Evolutionary conservation across 2,888 invertebrate species (phyloP).

Genomic region (Latrodectus hesperus): DNA sequence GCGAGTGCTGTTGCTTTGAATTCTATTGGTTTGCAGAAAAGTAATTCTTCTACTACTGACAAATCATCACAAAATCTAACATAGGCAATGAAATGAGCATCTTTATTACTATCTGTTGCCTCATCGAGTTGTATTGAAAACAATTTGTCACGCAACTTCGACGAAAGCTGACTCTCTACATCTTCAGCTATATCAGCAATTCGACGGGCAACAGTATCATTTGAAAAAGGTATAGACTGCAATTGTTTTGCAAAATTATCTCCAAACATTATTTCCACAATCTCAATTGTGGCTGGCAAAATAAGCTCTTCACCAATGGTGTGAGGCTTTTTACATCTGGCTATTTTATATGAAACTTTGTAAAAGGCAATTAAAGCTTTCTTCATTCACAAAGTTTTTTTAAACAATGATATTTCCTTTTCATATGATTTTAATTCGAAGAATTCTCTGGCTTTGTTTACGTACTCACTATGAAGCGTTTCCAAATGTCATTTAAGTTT

Average conservation of each 20-base stretch:
- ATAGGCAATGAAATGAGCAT: too few relatives aligned
- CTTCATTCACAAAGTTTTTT: conserved; percentile 5
- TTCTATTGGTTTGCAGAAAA: too few relatives aligned
- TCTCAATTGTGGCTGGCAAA: conserved; percentile 35
- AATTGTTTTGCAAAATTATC: conserved; percentile 9
- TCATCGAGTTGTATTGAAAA: too few relatives aligned
- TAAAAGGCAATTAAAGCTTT: conserved; percentile 24
- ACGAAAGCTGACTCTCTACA: too few relatives aligned
- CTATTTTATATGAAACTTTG: conserved; percentile 39
- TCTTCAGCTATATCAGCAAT: not conserved
- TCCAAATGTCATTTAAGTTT: conserved; percentile 1
- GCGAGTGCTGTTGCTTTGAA: too few relatives aligned
- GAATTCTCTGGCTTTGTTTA: too few relatives aligned
- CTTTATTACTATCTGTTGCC: too few relatives aligned
- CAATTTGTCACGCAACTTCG: too few relatives aligned
- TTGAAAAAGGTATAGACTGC: not conserved
- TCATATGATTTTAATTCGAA: too few relatives aligned
- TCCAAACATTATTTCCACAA: conserved; percentile 19
- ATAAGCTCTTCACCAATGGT: conserved; percentile 42
- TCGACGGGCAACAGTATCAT: not conserved
- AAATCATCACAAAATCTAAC: too few relatives aligned
- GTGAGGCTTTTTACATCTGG: conserved; percentile 39
- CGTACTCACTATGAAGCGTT: conserved; percentile 22
- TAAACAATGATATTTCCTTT: not conserved
- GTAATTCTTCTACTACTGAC: too few relatives aligned